Evolutionary conservation across 2,113 vertebrate species (phyloP).

Genomic region (Corynorhinus townsendii): DNA sequence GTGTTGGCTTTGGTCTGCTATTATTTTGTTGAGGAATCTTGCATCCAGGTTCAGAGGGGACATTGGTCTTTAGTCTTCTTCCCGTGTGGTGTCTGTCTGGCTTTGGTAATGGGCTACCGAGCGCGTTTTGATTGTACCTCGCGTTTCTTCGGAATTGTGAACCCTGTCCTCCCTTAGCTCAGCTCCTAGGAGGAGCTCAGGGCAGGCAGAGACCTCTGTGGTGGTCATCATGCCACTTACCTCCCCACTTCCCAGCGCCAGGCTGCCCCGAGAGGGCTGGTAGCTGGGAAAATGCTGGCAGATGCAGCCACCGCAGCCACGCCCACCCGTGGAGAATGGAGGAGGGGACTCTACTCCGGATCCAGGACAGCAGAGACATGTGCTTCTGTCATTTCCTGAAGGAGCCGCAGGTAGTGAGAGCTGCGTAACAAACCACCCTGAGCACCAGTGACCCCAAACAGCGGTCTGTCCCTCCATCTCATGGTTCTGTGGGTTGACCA

Average conservation of each 20-base stretch:
- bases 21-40: not conserved
- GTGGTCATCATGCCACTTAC: not conserved
- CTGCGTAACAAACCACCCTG: not conserved
- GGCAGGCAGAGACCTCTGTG: not conserved
- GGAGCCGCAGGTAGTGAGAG: not conserved
- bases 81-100: not conserved
- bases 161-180: not conserved
- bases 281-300: not conserved
- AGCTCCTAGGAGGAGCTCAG: not conserved
- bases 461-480: no score
- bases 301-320: not conserved
- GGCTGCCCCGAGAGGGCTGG: not conserved
- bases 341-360: not conserved
- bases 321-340: not conserved
- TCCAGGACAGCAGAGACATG: not conserved
- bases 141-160: not conserved
- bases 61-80: not conserved
- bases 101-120: not conserved
- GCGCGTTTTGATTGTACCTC: not conserved
- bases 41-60: no score
- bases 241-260: not conserved
- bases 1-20: not conserved
- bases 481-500: not conserved
- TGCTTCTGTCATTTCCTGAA: not conserved
- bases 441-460: not conserved